Conservation (phyloP, 2,797 vertebrate genomes). For the Melanogrammus aeglefinus region DNA sequence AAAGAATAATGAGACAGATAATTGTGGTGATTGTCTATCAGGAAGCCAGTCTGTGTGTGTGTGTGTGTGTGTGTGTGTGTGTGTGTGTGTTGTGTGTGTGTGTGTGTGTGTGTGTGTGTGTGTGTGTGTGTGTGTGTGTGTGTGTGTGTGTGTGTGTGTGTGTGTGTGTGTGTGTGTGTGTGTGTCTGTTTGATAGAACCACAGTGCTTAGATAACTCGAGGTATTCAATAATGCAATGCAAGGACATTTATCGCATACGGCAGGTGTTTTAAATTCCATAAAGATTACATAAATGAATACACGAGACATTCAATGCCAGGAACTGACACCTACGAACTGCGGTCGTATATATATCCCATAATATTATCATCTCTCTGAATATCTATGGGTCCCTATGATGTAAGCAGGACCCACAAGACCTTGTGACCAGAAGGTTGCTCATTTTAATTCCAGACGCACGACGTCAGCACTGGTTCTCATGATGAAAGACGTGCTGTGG, state of each 20-base stretch:
- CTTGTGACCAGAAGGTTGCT: background rate
- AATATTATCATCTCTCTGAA: background rate
- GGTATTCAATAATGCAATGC: background rate
- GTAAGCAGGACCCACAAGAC: background rate
- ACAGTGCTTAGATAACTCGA: background rate
- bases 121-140: slow-evolving; percentile 13
- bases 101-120: background rate
- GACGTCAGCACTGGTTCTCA: background rate
- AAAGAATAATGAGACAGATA: slow-evolving; percentile 42
- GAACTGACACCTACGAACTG: background rate
- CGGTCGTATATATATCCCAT: background rate
- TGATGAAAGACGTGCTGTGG: background rate
- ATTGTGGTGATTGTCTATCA: slow-evolving; percentile 20
- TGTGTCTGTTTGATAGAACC: background rate
- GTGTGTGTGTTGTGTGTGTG: background rate
- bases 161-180: no score
- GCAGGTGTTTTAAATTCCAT: background rate
- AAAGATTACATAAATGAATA: background rate
- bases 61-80: slow-evolving; percentile 12
- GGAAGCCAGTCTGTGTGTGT: slow-evolving; percentile 6
- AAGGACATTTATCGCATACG: background rate
- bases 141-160: slow-evolving; percentile 8
- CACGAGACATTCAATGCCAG: background rate
- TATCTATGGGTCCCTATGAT: background rate
- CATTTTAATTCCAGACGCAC: background rate